Base-by-base conservation (phyloP, 2,888 invertebrate genomes). In the Phaedon cochleariae region DNA sequence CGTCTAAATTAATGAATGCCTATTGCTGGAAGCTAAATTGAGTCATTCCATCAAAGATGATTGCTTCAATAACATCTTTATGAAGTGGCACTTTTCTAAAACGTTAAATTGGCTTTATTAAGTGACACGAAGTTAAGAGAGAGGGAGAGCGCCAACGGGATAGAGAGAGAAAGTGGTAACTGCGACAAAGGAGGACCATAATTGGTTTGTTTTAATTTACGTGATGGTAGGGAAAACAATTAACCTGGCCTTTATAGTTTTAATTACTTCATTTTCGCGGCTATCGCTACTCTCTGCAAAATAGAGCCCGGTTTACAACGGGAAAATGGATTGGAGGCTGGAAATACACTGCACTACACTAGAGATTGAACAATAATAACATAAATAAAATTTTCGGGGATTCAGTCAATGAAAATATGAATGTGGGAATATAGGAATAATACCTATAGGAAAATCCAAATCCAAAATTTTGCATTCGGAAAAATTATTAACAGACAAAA, bases 191-290 rank as follows among this genome's bases (percentile, higher is more conserved):
- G 79, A 78, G 75, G 72, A 77, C 82, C 81, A 79, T 84, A 84
- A 84, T 84, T 84, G 83, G 82, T 79, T 83, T 82, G 83, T 83
- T 83, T 83, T 83, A 83, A 83, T 84, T 84, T 84, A 84, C 81
- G 82, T 78, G 83, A 81, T 81, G 82, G 81, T 83, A 82, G 84
- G 83, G 83, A 83, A 83, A 83, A 82, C 89, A 89, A 89, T 89
- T 89, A 89, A 89, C 88, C 86, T 87, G 85, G 88, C 88, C 88
- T 89, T 89, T 89, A 89, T 89, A 89, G 88, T 89, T 89, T 89
- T 89, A 89, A 89, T 89, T 89, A 89, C 88, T 89, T 89, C 89
- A 88, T 89, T 88, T 87, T 87, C 87, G 86, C 85, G 85, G 86
- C 87, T 87, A 88, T 87, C 81, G 80, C 77, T 71, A 71, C 77